phyloP scores from a whole-genome alignment of 2,113 vertebrate species.

The Cololabis saira region DNA sequence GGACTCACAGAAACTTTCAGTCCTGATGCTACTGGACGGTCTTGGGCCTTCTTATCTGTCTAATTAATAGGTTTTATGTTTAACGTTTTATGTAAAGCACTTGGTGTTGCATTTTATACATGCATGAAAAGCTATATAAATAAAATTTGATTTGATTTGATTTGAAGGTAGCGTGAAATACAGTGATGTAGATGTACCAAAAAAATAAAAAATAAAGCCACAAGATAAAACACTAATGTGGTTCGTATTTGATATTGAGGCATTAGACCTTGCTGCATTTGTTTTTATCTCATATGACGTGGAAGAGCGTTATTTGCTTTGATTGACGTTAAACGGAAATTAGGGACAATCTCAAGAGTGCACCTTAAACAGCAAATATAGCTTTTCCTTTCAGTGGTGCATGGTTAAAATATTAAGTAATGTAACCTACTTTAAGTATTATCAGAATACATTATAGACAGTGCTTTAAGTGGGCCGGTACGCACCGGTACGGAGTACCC shows the following conservation, averaged over 20 bases:
- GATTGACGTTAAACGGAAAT: background rate
- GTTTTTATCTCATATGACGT: constrained; percentile 6
- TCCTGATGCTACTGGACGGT: too few species aligned
- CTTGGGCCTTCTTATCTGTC: too few species aligned
- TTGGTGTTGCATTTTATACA: too few species aligned
- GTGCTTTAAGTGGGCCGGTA: too few species aligned
- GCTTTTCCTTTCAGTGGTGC: background rate
- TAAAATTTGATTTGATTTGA: too few species aligned
- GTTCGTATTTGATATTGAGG: constrained; percentile 1
- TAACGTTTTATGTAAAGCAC: too few species aligned
- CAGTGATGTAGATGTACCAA: background rate
- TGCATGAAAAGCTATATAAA: too few species aligned
- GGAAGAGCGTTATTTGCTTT: background rate
- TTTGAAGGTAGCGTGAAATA: constrained; percentile 4
- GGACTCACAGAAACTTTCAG: too few species aligned
- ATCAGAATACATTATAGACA: constrained; percentile 9
- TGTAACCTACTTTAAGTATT: constrained; percentile 13
- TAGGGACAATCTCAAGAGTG: constrained; percentile 1
- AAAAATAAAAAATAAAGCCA: constrained; percentile 8
- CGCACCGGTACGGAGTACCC: too few species aligned
- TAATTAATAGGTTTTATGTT: too few species aligned
- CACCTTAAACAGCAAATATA: background rate
- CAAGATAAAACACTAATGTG: background rate
- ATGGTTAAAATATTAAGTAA: constrained; percentile 2
- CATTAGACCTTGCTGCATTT: background rate